phyloP scores from a whole-genome alignment of 2,113 vertebrate species.

The Halcyon senegalensis region DNA sequence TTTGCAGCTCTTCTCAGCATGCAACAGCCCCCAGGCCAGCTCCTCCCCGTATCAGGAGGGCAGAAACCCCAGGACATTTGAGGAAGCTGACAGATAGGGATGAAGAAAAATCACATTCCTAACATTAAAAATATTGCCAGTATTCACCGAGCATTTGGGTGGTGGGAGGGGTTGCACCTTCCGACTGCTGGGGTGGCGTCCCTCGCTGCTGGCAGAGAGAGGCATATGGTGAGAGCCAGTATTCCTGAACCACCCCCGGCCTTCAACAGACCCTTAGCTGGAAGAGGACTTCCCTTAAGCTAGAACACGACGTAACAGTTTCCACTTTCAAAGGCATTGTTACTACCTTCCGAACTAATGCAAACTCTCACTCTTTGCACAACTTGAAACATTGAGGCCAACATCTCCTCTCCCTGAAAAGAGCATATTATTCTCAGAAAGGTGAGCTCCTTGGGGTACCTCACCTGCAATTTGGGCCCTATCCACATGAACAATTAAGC shows the following conservation, averaged over 20 bases:
- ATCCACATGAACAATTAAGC: neutral
- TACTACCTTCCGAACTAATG: neutral
- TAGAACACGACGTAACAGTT: neutral
- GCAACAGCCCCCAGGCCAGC: neutral
- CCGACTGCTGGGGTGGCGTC: neutral
- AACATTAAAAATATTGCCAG: neutral
- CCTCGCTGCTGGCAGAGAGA: neutral
- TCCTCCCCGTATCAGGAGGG: neutral
- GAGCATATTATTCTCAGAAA: neutral
- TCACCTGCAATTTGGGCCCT: neutral
- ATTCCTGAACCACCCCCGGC: neutral
- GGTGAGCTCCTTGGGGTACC: accelerated
- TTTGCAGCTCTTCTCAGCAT: neutral
- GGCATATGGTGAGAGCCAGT: no score
- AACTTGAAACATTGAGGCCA: neutral
- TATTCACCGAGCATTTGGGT: neutral
- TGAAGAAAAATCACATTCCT: neutral
- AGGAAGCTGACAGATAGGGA: neutral
- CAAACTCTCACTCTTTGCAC: neutral
- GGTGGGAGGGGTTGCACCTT: neutral
- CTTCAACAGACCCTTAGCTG: neutral
- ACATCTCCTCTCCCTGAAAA: neutral
- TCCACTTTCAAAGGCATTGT: neutral
- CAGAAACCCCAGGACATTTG: neutral
- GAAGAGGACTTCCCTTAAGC: neutral